A percentile compares a stretch with the other conserved stretches of the same genome.
These are phyloP conservation scores for Leuciscus idus DNA, from an alignment of 2,113 vertebrate species.

Conservation along the genomic window DNA sequence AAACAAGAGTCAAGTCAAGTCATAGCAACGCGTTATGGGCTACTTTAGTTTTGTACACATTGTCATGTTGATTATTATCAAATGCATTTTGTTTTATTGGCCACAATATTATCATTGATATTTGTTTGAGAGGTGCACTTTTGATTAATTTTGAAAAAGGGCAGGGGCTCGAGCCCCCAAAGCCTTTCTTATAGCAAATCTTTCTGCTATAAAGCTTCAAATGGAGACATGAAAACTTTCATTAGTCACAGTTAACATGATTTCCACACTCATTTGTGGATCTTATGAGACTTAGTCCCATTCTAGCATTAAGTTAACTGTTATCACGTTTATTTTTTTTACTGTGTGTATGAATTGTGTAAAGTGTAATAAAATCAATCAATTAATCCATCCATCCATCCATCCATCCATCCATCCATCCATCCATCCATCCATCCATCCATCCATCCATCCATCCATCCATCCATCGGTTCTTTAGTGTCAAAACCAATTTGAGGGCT, in stretches of 20 bases:
- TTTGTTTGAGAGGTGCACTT: too few species aligned
- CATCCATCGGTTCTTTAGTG: neutral
- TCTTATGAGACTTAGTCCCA: neutral
- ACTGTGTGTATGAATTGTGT: neutral
- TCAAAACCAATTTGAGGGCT: neutral
- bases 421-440: too few species aligned
- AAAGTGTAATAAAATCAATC: neutral
- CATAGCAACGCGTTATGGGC: too few species aligned
- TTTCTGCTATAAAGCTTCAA: neutral
- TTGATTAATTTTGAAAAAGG: too few species aligned
- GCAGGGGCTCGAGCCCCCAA: too few species aligned
- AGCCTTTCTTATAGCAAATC: too few species aligned
- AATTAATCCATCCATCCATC: neutral
- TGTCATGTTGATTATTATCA: too few species aligned
- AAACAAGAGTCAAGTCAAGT: too few species aligned
- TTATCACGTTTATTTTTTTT: neutral
- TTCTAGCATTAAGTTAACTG: neutral
- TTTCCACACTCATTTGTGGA: constrained; percentile 3
- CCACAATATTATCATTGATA: too few species aligned
- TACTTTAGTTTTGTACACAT: too few species aligned
- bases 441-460: neutral
- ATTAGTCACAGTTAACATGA: constrained; percentile 16
- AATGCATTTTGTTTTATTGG: too few species aligned
- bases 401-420: too few species aligned
- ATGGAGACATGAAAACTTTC: constrained; percentile 9